Evolutionary conservation across 2,888 invertebrate species (phyloP).

Genomic region (Pherbina coryleti): DNA sequence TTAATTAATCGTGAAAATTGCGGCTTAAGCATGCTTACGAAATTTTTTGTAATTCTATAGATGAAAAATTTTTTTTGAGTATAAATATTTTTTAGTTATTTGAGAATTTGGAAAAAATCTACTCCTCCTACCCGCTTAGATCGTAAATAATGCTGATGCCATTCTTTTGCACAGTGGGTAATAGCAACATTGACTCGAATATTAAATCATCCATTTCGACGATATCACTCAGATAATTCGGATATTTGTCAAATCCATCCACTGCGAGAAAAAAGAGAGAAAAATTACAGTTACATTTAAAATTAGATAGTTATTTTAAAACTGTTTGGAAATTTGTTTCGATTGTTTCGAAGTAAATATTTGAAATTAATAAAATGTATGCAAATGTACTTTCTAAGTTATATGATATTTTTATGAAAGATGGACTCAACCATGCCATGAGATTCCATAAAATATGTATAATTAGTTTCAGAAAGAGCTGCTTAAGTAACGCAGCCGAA

Average conservation of each 20-base stretch:
- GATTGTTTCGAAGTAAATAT: too few relatives aligned
- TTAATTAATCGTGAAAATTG: conserved; percentile 59
- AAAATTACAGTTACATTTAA: too few relatives aligned
- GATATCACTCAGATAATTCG: conserved; percentile 60
- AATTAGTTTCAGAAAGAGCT: too few relatives aligned
- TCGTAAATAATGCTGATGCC: conserved; percentile 65
- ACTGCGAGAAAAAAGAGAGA: conserved; percentile 47
- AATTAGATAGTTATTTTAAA: too few relatives aligned
- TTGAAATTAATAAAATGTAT: too few relatives aligned
- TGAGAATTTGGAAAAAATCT: background rate
- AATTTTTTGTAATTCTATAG: conserved; percentile 59
- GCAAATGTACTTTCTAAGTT: too few relatives aligned
- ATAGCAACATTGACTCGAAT: conserved; percentile 61
- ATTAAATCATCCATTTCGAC: conserved; percentile 66
- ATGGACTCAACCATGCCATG: too few relatives aligned
- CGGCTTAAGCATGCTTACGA: conserved; percentile 59
- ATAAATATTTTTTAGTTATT: background rate
- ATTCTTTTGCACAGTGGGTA: conserved; percentile 62
- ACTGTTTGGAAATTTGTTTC: too few relatives aligned
- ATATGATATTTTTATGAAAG: too few relatives aligned
- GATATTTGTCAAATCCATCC: conserved; percentile 62
- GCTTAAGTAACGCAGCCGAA: too few relatives aligned
- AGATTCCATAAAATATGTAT: too few relatives aligned
- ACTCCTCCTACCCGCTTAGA: conserved; percentile 58
- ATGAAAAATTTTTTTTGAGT: background rate